These are phyloP conservation scores for Idaea dimidiata DNA, from an alignment of 2,888 invertebrate species.

Conservation along the genomic window DNA sequence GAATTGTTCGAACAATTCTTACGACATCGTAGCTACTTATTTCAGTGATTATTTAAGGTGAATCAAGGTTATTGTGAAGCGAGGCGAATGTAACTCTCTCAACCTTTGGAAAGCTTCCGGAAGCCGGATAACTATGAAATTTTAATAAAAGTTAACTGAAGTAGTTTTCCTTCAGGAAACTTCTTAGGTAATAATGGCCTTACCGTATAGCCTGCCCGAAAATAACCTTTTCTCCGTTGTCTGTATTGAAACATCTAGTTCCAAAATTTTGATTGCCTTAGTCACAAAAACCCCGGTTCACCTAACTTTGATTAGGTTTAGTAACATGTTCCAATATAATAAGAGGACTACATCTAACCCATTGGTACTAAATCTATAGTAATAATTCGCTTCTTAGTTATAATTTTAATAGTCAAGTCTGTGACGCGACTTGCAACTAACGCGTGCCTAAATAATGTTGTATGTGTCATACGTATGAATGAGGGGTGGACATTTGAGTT, in stretches of 20 bases:
- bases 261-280: neutral
- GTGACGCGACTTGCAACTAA: conserved; percentile 17
- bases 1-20: conserved; percentile 6
- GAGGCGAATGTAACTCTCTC: neutral
- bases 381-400: conserved; percentile 22
- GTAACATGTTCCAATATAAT: conserved; percentile 5
- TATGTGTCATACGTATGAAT: conserved; percentile 11
- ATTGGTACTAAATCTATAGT: conserved; percentile 16
- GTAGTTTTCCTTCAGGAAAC: no score
- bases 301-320: neutral
- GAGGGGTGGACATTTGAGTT: conserved; percentile 36
- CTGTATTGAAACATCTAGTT: no score
- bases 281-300: neutral
- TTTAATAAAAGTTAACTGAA: no score
- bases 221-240: no score
- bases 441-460: conserved; percentile 23
- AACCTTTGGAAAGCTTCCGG: no score
- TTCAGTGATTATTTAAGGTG: neutral
- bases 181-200: no score
- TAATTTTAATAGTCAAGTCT: conserved; percentile 23
- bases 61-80: neutral
- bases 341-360: conserved; percentile 3
- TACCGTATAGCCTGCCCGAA: no score
- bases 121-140: no score
- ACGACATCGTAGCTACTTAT: neutral